Evolutionary conservation across 2,113 vertebrate species (phyloP).

Genomic region (Rallus limicola): DNA sequence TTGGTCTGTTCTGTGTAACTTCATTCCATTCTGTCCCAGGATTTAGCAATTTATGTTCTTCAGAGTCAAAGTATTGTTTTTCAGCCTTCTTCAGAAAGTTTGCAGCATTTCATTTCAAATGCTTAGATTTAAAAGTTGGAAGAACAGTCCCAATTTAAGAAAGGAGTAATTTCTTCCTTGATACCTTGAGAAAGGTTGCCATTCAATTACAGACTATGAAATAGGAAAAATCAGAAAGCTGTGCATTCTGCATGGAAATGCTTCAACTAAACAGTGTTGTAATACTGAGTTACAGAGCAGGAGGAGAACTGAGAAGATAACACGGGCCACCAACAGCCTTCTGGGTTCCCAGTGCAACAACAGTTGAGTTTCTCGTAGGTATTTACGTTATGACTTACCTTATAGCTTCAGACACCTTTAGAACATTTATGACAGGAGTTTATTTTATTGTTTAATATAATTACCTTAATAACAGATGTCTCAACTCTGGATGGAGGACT

Average conservation of each 20-base stretch:
- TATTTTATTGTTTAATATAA: not conserved
- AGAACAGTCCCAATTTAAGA: not conserved
- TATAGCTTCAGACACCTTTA: not conserved
- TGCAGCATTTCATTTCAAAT: not conserved
- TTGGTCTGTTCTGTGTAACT: not conserved
- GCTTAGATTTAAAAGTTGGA: not conserved
- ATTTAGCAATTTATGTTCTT: not conserved
- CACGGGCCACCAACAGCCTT: not conserved
- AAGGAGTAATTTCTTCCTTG: not conserved
- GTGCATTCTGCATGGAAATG: not conserved
- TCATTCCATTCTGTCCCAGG: not conserved
- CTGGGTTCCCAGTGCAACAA: not conserved
- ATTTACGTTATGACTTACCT: not conserved
- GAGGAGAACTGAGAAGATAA: not conserved
- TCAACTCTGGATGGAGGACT: conserved; percentile 94
- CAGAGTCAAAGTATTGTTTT: not conserved
- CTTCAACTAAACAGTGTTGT: not conserved
- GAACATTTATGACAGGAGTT: not conserved
- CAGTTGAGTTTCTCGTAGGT: not conserved
- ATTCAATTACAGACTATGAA: not conserved
- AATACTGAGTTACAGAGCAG: not conserved
- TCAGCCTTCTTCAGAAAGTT: not conserved
- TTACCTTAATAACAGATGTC: conserved; percentile 99
- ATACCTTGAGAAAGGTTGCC: not conserved
- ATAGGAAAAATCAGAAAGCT: not conserved